A percentile compares a stretch with the other conserved stretches of the same genome.
Conservation (phyloP, 2,797 vertebrate genomes). For the Chaunax sp. region DNA sequence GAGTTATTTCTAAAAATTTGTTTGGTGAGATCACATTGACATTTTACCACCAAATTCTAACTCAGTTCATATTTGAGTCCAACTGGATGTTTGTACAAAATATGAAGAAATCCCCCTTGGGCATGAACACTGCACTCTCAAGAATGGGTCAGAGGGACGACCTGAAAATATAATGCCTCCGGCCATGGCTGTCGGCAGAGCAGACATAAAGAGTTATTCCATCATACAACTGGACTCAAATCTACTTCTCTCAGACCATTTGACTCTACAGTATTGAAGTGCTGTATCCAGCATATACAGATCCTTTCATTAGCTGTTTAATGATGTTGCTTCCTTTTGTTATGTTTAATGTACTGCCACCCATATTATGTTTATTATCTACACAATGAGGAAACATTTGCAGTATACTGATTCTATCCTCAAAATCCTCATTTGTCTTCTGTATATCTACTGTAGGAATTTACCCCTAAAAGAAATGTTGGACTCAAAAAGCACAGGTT, state of each 20-base stretch:
- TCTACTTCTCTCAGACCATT: not conserved
- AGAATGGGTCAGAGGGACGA: no score
- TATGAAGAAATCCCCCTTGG: no score
- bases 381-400: constrained; percentile 3
- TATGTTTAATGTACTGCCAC: constrained; percentile 1
- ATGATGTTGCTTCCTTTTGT: not conserved
- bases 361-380: not conserved
- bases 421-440: not conserved
- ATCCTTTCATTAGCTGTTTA: constrained; percentile 22
- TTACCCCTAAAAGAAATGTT: not conserved
- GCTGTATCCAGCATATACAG: not conserved
- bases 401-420: not conserved
- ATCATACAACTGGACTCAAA: not conserved
- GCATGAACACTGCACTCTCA: no score
- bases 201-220: not conserved
- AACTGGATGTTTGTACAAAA: no score
- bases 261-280: not conserved
- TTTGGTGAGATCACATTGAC: no score
- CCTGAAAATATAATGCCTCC: no score
- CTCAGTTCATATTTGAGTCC: no score
- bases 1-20: no score
- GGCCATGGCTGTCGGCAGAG: no score
- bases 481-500: not conserved
- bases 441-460: not conserved
- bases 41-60: no score